Conservation (phyloP, 2,797 vertebrate species). For the Lagorchestes hirsutus region DNA sequence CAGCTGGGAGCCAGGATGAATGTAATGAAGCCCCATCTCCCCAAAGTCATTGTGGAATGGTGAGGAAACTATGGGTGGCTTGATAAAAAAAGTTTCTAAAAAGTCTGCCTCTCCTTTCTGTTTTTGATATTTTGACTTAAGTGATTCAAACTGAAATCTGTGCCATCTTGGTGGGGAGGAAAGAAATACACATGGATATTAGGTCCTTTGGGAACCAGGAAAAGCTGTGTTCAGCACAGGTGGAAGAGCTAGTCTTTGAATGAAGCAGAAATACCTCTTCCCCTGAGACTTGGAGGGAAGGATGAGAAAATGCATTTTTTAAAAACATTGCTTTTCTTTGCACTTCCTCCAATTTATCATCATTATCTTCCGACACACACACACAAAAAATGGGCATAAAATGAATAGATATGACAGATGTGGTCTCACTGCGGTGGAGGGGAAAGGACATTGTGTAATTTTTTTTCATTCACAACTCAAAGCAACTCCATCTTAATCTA, state of each 20-base stretch:
- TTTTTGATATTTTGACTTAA: background rate
- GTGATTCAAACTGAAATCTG: background rate
- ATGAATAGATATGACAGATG: background rate
- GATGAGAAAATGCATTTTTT: background rate
- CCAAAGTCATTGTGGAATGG: background rate
- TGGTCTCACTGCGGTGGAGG: background rate
- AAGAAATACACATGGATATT: background rate
- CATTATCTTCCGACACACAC: background rate
- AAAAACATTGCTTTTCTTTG: background rate
- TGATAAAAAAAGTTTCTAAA: background rate
- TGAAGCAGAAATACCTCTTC: background rate
- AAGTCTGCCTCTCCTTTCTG: background rate
- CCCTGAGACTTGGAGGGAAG: background rate
- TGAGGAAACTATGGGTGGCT: background rate
- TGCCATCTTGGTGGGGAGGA: background rate
- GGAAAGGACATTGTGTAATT: background rate
- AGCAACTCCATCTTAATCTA: background rate
- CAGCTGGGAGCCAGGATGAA: background rate
- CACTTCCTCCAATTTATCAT: slow-evolving; percentile 5
- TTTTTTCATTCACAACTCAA: background rate
- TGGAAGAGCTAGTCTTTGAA: background rate
- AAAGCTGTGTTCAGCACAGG: background rate
- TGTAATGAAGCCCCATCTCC: background rate
- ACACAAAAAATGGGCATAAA: background rate
- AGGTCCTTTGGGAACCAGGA: background rate